These are phyloP conservation scores for Dasysyrphus tricinctus DNA, from an alignment of 2,888 invertebrate species.

Conservation along the genomic window DNA sequence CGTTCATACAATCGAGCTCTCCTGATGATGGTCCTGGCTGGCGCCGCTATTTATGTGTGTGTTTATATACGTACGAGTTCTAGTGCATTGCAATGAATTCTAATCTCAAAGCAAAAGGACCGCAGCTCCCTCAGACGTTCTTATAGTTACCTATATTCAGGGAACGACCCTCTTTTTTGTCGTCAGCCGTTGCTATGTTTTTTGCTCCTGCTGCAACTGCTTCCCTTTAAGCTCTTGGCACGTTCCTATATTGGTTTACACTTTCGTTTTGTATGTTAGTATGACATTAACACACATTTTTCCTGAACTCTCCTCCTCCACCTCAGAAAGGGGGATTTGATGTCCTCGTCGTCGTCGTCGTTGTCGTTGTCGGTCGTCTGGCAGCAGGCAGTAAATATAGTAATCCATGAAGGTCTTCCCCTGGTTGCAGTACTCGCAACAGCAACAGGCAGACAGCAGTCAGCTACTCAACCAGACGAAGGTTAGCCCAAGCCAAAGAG, in stretches of 20 bases:
- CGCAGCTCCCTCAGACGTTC: conserved; percentile 33
- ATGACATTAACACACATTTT: conserved; percentile 68
- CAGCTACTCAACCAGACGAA: conserved; percentile 50
- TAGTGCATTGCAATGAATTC: conserved; percentile 37
- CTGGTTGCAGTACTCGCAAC: conserved; percentile 21
- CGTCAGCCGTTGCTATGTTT: conserved; percentile 7
- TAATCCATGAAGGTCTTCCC: conserved; percentile 54
- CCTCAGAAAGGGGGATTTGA: conserved; percentile 42
- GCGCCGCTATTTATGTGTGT: background rate
- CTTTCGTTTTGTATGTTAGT: conserved; percentile 68
- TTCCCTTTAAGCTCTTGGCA: conserved; percentile 52
- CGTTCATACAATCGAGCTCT: conserved; percentile 45
- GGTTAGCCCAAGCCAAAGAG: conserved; percentile 57
- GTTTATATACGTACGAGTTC: background rate
- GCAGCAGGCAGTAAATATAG: conserved; percentile 15
- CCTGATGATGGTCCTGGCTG: background rate
- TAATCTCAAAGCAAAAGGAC: conserved; percentile 56
- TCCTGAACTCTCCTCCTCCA: conserved; percentile 7
- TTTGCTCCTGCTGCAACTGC: background rate
- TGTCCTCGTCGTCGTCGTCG: conserved; percentile 56
- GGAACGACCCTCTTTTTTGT: conserved; percentile 15
- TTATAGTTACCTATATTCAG: conserved; percentile 34
- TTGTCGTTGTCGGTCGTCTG: conserved; percentile 38
- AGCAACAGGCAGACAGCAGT: conserved; percentile 67
- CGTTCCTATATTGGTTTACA: conserved; percentile 47